phyloP scores from a whole-genome alignment of 2,113 vertebrate species.

The Apaloderma vittatum region DNA sequence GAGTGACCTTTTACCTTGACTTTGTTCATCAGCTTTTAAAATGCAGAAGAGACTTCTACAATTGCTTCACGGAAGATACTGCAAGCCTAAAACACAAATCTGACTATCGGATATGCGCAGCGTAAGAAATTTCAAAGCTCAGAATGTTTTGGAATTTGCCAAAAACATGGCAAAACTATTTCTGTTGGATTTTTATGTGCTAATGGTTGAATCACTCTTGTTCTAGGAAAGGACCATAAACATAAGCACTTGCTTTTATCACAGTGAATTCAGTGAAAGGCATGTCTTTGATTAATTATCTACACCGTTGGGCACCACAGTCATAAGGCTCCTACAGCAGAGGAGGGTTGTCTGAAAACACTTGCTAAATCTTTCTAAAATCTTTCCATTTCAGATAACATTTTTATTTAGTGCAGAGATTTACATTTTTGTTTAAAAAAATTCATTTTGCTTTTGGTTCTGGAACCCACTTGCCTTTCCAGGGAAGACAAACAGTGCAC shows the following conservation, averaged over 20 bases:
- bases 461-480: neutral
- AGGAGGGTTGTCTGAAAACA: neutral
- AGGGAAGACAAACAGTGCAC: neutral
- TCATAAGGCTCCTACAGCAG: neutral
- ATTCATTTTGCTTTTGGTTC: neutral
- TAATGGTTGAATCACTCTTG: neutral
- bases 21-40: constrained; percentile 23
- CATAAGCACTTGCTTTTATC: neutral
- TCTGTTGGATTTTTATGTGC: neutral
- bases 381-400: neutral
- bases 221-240: neutral
- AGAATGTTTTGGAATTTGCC: neutral
- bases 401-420: neutral
- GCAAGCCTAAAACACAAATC: neutral
- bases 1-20: constrained; percentile 15
- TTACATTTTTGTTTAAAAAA: neutral
- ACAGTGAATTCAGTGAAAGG: neutral
- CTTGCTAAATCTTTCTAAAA: neutral
- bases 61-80: neutral
- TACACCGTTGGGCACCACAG: neutral
- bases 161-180: neutral
- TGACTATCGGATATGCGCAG: neutral
- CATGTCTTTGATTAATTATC: neutral
- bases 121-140: neutral
- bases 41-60: neutral